Percentiles rank a stretch among this genome's conserved stretches.
Conservation (phyloP, 2,113 vertebrate genomes). For the Pagrus major region DNA sequence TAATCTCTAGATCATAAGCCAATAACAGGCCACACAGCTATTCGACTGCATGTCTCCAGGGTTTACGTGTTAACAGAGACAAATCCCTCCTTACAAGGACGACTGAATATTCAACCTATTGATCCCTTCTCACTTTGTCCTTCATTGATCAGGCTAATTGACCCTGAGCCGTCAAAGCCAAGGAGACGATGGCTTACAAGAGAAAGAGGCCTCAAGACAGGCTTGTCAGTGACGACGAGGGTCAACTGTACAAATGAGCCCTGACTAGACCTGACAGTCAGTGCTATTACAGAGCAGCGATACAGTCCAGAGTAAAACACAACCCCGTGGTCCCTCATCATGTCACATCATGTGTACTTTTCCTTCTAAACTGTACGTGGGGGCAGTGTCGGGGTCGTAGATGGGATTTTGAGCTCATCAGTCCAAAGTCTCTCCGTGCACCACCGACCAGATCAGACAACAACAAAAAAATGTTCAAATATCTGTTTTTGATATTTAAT, state of each 20-base stretch:
- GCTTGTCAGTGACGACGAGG: constrained; percentile 1
- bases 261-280: neutral
- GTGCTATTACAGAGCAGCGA: neutral
- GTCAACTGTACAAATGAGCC: constrained; percentile 7
- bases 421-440: too few relatives aligned
- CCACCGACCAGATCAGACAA: too few relatives aligned
- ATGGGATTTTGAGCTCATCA: neutral
- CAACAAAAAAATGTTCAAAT: too few relatives aligned
- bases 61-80: constrained; percentile 40
- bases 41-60: constrained; percentile 5
- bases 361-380: neutral
- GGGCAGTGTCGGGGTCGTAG: neutral
- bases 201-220: constrained; percentile 5
- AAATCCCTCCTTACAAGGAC: constrained; percentile 64
- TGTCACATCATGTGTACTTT: neutral
- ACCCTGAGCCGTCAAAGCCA: constrained; percentile 58
- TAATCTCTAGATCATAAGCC: neutral
- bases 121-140: constrained; percentile 67
- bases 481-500: too few relatives aligned
- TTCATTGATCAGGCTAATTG: constrained; percentile 74
- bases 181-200: constrained; percentile 48
- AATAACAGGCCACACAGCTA: neutral
- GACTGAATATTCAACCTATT: constrained; percentile 59
- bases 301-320: neutral
- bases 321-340: neutral